Conservation (phyloP, 2,113 vertebrate genomes). For the Platysternon megacephalum region DNA sequence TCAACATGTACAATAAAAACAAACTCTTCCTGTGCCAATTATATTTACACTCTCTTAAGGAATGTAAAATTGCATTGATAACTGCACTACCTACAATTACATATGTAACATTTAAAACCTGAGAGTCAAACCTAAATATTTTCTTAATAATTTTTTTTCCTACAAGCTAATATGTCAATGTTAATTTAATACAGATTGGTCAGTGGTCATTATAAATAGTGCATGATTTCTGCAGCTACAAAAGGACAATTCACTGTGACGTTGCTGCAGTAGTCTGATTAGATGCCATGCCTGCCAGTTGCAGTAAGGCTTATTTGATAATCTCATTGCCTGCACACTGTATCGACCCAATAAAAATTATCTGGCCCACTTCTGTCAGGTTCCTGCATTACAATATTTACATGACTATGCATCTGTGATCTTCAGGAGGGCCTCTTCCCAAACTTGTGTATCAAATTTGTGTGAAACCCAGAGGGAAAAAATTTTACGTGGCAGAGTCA, state of each 20-base stretch:
- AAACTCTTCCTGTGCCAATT: slow-evolving; percentile 53
- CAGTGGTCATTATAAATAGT: slow-evolving; percentile 12
- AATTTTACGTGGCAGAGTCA: neutral
- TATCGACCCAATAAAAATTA: neutral
- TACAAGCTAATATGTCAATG: neutral
- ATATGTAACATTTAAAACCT: slow-evolving; percentile 64
- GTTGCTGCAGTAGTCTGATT: neutral
- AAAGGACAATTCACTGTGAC: neutral
- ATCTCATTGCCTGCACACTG: neutral
- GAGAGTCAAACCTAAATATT: slow-evolving; percentile 65
- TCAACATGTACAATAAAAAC: slow-evolving; percentile 61
- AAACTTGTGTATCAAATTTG: neutral
- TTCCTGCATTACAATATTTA: neutral
- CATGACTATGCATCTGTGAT: neutral
- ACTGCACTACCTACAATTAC: slow-evolving; percentile 58
- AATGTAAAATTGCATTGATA: slow-evolving; percentile 76
- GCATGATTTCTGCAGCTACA: slow-evolving; percentile 15
- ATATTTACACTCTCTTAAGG: slow-evolving; percentile 40
- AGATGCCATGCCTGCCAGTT: neutral
- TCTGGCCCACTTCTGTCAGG: slow-evolving; percentile 4
- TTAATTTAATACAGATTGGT: slow-evolving; percentile 24
- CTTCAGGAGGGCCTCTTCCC: neutral
- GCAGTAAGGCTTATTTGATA: neutral
- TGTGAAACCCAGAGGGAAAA: neutral
- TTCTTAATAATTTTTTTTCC: neutral